Evolutionary conservation across 1,140 invertebrate species (phyloP).

Genomic region (Macrobrachium rosenbergii): DNA sequence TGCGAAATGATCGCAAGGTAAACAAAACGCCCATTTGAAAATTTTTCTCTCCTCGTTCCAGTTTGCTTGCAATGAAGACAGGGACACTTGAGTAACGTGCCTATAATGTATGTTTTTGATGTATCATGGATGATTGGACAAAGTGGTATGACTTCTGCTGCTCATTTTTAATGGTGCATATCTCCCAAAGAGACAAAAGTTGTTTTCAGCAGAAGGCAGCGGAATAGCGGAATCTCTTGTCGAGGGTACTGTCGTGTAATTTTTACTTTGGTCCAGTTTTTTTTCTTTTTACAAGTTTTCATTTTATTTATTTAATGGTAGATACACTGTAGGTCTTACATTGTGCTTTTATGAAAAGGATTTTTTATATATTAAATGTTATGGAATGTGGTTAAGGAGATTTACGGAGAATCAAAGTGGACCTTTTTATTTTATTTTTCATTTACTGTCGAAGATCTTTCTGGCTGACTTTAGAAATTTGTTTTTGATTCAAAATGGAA

Average conservation of each 20-base stretch:
- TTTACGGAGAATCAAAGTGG: too few species aligned
- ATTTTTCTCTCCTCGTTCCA: constrained; percentile 26
- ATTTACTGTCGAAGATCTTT: too few species aligned
- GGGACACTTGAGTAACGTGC: constrained; percentile 43
- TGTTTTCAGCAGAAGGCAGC: constrained; percentile 9
- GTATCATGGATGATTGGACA: constrained; percentile 36
- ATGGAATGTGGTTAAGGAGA: too few species aligned
- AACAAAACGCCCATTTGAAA: background rate
- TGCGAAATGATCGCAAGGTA: background rate
- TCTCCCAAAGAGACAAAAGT: constrained; percentile 1
- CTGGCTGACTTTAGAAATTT: too few species aligned
- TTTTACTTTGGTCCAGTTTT: too few species aligned
- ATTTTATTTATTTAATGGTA: too few species aligned
- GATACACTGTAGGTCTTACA: too few species aligned
- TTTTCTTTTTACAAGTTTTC: too few species aligned
- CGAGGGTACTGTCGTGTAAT: background rate
- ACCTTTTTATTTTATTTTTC: too few species aligned
- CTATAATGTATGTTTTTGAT: constrained; percentile 54
- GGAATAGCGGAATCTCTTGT: constrained; percentile 32
- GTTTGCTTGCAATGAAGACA: constrained; percentile 15
- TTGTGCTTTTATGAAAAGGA: too few species aligned
- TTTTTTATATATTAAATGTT: too few species aligned
- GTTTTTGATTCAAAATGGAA: too few species aligned
- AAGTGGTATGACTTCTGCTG: constrained; percentile 36
- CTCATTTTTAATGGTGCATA: constrained; percentile 32